Base-by-base conservation (phyloP, 2,797 vertebrate genomes). In the Sardinella longiceps region DNA sequence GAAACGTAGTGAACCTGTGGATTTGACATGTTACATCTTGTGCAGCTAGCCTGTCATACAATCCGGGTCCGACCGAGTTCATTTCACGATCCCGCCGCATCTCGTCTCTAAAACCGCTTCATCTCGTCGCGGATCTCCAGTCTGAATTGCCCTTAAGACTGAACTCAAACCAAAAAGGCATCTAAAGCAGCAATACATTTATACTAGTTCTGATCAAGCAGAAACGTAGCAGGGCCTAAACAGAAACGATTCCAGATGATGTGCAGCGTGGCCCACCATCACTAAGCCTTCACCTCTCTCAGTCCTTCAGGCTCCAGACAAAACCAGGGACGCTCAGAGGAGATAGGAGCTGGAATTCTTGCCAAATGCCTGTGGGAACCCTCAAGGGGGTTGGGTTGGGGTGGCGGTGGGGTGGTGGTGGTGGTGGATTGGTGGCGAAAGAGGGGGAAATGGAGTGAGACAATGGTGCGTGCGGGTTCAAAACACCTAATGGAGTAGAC, bases 401-500 rank as follows among this genome's bases (percentile, higher is more conserved):
- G 7, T 2, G 43, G 7, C 43, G 7, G 43, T 2, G 46, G 90
- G 91, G 87, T 86, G 85, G 88, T 89, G 82, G 83, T 90, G 88
- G 46, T 3, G 2, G 2, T 48, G 89, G 45, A 37, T 4, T 30
- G 83, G 37, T 81, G 77, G 81, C 82, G 15, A 60, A 66, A 25
- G 80, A 60, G 56, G 45, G 30, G 92, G 90, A 92, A 94, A 94
- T 92, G 88, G 92, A 92, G 91, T 92, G 92, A 93, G 93, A 94
- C 91, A 91, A 87, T 88, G 86, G 87, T 92, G 91, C 87, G 87
- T 9, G 86, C 23, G 28, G 20, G 91, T 92, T 94, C 92, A 92
- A 93, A 93, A 94, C 93, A 92, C 90, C 92, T 92, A 94, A 94
- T 92, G 91, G 90, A 94, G 90, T 90, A 91, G 90, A 91, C 92